Conservation (phyloP, 2,113 vertebrate species). For the Sakesphorus luctuosus region DNA sequence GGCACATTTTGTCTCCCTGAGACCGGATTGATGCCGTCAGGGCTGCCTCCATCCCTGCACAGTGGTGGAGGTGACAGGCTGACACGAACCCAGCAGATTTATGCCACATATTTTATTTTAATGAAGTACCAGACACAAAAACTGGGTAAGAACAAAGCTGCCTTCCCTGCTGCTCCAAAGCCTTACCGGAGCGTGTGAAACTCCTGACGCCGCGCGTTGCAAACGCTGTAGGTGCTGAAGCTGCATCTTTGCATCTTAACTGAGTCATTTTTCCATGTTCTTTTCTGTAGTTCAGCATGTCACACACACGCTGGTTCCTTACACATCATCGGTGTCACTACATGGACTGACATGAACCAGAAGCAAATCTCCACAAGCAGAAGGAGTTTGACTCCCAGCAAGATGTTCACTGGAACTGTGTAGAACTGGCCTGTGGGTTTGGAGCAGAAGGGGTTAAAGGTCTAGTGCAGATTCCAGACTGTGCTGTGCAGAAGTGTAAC, state of each 20-base stretch:
- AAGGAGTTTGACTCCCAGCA: background rate
- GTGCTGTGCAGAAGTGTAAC: background rate
- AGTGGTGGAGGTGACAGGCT: background rate
- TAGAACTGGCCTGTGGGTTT: background rate
- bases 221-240: background rate
- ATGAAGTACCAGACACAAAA: background rate
- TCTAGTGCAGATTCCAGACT: background rate
- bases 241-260: background rate
- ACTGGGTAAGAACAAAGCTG: background rate
- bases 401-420: background rate
- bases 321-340: background rate
- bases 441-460: background rate
- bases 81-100: background rate
- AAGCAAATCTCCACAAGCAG: background rate
- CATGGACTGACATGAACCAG: fast-evolving
- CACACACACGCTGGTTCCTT: background rate
- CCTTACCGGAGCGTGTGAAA: fast-evolving
- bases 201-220: background rate
- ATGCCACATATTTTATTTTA: background rate
- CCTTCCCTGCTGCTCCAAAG: background rate
- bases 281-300: background rate
- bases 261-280: fast-evolving
- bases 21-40: background rate
- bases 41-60: background rate
- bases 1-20: background rate